Conservation (phyloP, 2,113 vertebrate species). For the Ageneiosus marmoratus region DNA sequence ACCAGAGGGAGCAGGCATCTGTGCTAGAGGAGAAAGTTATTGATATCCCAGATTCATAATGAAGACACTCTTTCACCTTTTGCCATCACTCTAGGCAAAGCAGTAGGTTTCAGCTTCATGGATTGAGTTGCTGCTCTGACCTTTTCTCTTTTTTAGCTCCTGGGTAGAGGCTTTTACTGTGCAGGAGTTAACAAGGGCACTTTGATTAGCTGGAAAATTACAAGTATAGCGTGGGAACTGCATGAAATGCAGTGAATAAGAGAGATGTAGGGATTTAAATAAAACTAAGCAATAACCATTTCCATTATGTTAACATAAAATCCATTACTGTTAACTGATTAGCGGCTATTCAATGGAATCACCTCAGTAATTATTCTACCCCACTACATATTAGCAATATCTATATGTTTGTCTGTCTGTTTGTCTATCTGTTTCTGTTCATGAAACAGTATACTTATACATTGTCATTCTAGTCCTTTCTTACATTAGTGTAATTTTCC, state of each 20-base stretch:
- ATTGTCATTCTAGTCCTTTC: neutral
- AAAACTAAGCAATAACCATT: neutral
- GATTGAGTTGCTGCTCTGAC: slow-evolving; percentile 18
- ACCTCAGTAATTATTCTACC: neutral
- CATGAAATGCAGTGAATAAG: neutral
- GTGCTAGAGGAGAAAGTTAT: slow-evolving; percentile 55
- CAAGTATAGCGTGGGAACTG: slow-evolving; percentile 10
- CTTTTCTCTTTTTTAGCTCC: slow-evolving; percentile 33
- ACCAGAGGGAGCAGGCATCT: slow-evolving; percentile 41
- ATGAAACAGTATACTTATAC: neutral
- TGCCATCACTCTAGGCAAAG: slow-evolving; percentile 41
- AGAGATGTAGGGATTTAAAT: neutral
- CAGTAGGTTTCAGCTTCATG: slow-evolving; percentile 7
- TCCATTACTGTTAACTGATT: neutral
- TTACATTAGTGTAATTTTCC: neutral
- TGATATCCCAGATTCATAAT: slow-evolving; percentile 52
- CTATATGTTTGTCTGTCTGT: neutral
- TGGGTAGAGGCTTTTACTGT: slow-evolving; percentile 22
- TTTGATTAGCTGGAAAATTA: slow-evolving; percentile 32
- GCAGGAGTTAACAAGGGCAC: slow-evolving; percentile 36
- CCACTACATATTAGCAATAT: neutral
- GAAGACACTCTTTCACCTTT: slow-evolving; percentile 55
- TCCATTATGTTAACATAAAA: neutral
- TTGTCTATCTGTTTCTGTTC: neutral
- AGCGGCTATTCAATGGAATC: neutral